phyloP scores from a whole-genome alignment of 2,797 vertebrate species.

The Chromobotia macracanthus region DNA sequence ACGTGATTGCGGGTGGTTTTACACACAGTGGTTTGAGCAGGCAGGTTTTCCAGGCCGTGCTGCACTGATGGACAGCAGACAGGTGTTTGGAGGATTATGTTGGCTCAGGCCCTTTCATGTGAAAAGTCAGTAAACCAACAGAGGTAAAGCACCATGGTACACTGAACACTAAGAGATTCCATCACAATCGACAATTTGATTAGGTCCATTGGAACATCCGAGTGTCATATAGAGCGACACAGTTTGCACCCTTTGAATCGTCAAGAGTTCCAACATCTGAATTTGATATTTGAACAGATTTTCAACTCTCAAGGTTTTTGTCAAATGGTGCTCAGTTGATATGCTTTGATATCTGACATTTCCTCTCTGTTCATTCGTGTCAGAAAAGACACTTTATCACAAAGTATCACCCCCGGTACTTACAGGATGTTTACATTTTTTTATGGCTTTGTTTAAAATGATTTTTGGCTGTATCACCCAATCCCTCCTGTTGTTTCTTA shows the following conservation, averaged over 20 bases:
- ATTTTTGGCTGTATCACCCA: slow-evolving; percentile 68
- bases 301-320: background rate
- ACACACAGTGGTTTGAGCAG: background rate
- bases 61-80: slow-evolving; percentile 3
- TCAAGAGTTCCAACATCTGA: slow-evolving; percentile 24
- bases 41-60: slow-evolving; percentile 4
- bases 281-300: background rate
- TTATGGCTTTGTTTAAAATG: slow-evolving; percentile 75
- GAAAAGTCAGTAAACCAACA: slow-evolving; percentile 5
- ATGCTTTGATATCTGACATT: slow-evolving; percentile 38
- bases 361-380: slow-evolving; percentile 29
- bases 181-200: slow-evolving; percentile 4
- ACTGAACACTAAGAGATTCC: slow-evolving; percentile 16
- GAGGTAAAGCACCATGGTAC: slow-evolving; percentile 28
- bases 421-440: slow-evolving; percentile 86
- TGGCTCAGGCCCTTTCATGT: slow-evolving; percentile 16
- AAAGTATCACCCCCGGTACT: slow-evolving; percentile 76
- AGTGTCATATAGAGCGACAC: background rate
- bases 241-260: slow-evolving; percentile 4
- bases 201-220: slow-evolving; percentile 14
- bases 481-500: slow-evolving; percentile 75
- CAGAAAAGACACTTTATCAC: slow-evolving; percentile 34
- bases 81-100: slow-evolving; percentile 10
- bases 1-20: background rate
- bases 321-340: slow-evolving; percentile 51